phyloP scores from a whole-genome alignment of 2,888 invertebrate genomes.

The Amphimallon solstitiale region DNA sequence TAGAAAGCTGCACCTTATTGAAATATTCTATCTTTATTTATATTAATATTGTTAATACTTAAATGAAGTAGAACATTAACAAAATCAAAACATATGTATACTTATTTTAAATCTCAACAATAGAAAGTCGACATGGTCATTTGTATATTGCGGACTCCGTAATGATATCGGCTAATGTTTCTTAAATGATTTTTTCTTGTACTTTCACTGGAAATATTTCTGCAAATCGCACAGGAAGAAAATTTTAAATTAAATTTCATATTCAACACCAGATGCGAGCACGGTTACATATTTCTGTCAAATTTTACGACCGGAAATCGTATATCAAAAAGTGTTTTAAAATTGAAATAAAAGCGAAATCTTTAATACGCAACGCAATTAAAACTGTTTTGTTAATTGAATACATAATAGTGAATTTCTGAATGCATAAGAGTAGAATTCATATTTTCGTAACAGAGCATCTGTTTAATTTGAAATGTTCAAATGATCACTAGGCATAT shows the following conservation, averaged over 20 bases:
- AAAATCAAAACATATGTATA: background rate
- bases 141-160: constrained; percentile 14
- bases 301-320: constrained; percentile 7
- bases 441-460: too few relatives aligned
- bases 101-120: background rate
- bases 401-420: background rate
- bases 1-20: too few relatives aligned
- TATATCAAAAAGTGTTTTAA: constrained; percentile 15
- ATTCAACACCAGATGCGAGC: background rate
- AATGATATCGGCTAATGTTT: constrained; percentile 20
- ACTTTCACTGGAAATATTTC: constrained; percentile 26
- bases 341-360: constrained; percentile 19
- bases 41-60: background rate
- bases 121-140: constrained; percentile 7
- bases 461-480: too few relatives aligned
- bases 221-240: constrained; percentile 5
- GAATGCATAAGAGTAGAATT: background rate
- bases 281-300: background rate
- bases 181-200: constrained; percentile 22
- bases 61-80: background rate
- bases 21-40: too few relatives aligned
- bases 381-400: constrained; percentile 8
- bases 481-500: too few relatives aligned
- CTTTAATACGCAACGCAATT: constrained; percentile 6
- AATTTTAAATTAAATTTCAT: constrained; percentile 1